Evolutionary conservation across 2,888 invertebrate species (phyloP), one percentile per base, ranked within the genome.

Genomic region (Atethmia centrago): DNA sequence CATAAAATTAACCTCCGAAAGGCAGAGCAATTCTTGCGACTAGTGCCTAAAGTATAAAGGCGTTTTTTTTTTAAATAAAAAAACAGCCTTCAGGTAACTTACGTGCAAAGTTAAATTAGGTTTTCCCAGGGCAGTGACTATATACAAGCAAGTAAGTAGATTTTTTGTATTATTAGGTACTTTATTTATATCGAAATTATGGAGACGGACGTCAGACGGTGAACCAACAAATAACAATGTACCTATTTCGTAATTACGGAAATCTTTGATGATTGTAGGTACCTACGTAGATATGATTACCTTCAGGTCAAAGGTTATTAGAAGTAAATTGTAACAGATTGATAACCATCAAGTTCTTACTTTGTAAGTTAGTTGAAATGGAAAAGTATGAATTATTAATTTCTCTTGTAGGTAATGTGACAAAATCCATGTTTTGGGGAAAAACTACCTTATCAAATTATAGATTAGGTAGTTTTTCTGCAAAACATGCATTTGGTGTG

Each of bases 91-190:
- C 40, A 59, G 36, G 25, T 36, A 25, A 9, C 14, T 8, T 21
- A 58, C 4, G 25, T 9, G 25, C 9, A 49, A 49, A n/a, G 21
- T 14, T 42, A 42, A 42, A 31, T 55, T 65, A 7, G 49, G 40
- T 42, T 56, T 66, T 76, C 25, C 77, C 49, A 9, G 42, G 16
- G 31, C 47, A 47, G 1, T 56, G 36, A 36, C 7, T 36, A 36
- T 9, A 1, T 40, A 14, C 1, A 19, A 36, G 3, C 31, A 42
- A 21, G 16, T 45, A 51, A 3, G 2, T 21, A 5, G 0, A 1
- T 31, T 74, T 75, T 76, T 74, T 76, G 65, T 40, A 65, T 21
- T 16, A 31, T 12, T 2, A 49, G 0, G 14, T 76, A 16, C 25
- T 25, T 55, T 66, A 16, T 67, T 31, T 42, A 0, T 25, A 58